Percentiles rank a stretch among this genome's conserved stretches.
phyloP scores from a whole-genome alignment of 2,797 vertebrate species.

The Australoheros facetus region DNA sequence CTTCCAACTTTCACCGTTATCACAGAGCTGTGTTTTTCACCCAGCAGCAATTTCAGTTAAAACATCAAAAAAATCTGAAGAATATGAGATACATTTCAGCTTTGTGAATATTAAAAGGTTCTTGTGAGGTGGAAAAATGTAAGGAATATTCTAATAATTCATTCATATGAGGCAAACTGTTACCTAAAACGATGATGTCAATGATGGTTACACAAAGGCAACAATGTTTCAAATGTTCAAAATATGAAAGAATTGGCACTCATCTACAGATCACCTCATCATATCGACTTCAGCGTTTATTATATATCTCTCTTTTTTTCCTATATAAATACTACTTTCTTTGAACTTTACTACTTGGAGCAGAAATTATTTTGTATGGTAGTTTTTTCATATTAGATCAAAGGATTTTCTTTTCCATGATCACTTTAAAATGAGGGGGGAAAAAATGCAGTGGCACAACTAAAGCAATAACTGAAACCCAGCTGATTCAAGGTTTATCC shows the following conservation, averaged over 20 bases:
- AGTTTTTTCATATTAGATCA: background rate
- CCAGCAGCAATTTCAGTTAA: conserved; percentile 13
- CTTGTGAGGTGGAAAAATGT: background rate
- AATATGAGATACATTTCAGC: conserved; percentile 7
- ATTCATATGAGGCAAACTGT: background rate
- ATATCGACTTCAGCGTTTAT: background rate
- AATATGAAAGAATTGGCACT: background rate
- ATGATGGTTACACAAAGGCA: background rate
- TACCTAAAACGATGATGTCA: background rate
- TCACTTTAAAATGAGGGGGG: background rate
- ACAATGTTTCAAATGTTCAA: background rate
- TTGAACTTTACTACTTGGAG: background rate
- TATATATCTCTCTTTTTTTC: background rate
- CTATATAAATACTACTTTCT: background rate
- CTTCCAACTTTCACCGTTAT: conserved; percentile 68
- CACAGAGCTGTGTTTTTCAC: conserved; percentile 33
- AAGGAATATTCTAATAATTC: conserved; percentile 13
- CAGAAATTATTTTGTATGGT: background rate
- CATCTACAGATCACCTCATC: background rate
- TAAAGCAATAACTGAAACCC: background rate
- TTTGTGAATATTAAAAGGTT: background rate
- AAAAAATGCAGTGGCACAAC: background rate
- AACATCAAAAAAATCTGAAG: conserved; percentile 16
- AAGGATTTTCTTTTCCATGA: background rate
- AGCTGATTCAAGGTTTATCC: background rate